Percentiles rank a stretch among this genome's conserved stretches.
phyloP scores from a whole-genome alignment of 2,888 invertebrate species.

The Callimorpha dominula region DNA sequence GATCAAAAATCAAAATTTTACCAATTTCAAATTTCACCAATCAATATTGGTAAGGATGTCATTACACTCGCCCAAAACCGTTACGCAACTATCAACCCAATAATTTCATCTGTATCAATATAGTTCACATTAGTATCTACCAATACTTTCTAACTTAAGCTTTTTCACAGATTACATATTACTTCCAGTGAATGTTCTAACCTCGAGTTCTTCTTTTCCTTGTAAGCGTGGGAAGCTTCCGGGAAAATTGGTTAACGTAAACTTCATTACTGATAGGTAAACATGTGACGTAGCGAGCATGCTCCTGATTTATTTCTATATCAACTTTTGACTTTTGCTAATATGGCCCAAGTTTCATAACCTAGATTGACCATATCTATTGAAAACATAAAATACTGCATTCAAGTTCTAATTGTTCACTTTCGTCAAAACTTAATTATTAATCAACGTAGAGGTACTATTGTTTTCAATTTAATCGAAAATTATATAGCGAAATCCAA shows the following conservation, averaged over 20 bases:
- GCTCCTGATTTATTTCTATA: slow-evolving; percentile 12
- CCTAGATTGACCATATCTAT: background rate
- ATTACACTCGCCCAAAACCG: no score
- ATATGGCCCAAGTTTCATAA: background rate
- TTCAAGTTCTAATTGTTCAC: background rate
- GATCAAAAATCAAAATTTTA: no score
- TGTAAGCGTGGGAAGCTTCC: slow-evolving; percentile 27
- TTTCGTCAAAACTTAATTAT: no score
- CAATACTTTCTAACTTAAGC: background rate
- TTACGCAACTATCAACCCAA: background rate
- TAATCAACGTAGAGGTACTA: no score
- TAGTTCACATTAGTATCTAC: background rate
- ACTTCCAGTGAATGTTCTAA: background rate
- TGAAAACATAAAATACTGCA: background rate
- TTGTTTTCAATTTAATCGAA: no score
- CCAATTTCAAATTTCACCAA: no score
- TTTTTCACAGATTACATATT: background rate
- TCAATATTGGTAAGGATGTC: no score
- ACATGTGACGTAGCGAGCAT: slow-evolving; percentile 5
- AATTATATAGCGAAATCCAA: no score
- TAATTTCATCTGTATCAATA: background rate
- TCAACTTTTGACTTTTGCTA: background rate
- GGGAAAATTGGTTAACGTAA: slow-evolving; percentile 39
- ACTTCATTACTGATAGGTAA: slow-evolving; percentile 51
- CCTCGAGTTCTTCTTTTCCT: slow-evolving; percentile 7